Base-by-base conservation (phyloP, 2,888 invertebrate species). In the Agonopterix arenella region DNA sequence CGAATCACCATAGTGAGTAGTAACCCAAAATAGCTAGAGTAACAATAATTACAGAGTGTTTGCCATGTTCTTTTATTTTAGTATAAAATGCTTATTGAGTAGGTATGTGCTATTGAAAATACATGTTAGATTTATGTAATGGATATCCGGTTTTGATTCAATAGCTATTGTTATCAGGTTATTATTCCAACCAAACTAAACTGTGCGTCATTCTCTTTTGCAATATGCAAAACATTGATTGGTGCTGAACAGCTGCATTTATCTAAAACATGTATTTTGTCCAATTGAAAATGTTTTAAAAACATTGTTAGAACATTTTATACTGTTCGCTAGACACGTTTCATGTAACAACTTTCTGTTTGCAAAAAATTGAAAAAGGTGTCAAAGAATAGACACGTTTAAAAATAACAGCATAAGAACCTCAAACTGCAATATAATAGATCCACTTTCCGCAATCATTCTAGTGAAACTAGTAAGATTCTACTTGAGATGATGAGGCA, bases 391-490 rank as follows among this genome's bases (percentile, higher is more conserved):
- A 48, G 41, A 48, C 51, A 51, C 53, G 47, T 49, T 53, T 50
- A 55, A 44, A 52, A 44, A 46, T 46, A 44, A 42, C 47, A 18
- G 50, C 46, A 48, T 28, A 28, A 28, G 28, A 28, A 28, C 28
- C 28, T 28, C 1, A n/a, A 41, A 44, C 13, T 50, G 45, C 41
- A 48, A 49, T 43, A 51, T 36, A 44, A 49, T 45, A 46, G 51
- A 54, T 54, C 54, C 54, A 53, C 53, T 57, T 57, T 54, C 54
- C 51, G 46, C 11, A 49, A 9, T 48, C 52, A 50, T 50, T 52
- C 51, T 11, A 52, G 52, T 53, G 55, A 42, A 49, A 54, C 52
- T 46, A 47, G 43, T 41, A 48, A 51, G 48, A 51, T 51, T 44
- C 36, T 10, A 51, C 47, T 42, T 37, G 18, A 38, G 36, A 36